Conservation (phyloP, 1,140 invertebrate genomes). For the Ceratoteleas bidentatus region DNA sequence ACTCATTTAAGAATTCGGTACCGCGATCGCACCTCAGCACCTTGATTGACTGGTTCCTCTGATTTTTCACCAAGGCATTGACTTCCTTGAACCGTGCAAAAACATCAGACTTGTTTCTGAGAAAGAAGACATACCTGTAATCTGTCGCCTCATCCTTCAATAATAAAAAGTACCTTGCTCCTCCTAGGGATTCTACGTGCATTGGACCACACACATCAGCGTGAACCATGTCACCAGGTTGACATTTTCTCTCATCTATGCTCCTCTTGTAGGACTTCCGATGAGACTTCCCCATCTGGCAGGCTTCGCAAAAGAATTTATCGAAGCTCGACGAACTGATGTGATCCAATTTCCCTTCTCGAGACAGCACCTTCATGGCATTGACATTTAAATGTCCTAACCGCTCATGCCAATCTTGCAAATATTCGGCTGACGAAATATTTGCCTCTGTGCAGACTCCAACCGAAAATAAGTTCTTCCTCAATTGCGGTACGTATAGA, state of each 20-base stretch:
- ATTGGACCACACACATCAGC: conserved; percentile 78
- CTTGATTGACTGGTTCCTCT: neutral
- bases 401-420: no score
- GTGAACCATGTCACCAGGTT: conserved; percentile 74
- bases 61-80: neutral
- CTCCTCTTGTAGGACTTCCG: no score
- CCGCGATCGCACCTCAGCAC: conserved; percentile 6
- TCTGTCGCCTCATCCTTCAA: conserved; percentile 78
- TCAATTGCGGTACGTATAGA: no score
- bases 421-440: no score
- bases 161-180: conserved; percentile 77
- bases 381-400: no score
- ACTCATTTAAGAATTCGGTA: conserved; percentile 7
- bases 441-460: no score
- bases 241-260: conserved; percentile 1
- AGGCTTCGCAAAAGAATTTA: no score
- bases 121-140: conserved; percentile 76
- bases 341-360: no score
- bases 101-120: conserved; percentile 75
- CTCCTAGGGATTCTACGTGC: conserved; percentile 70
- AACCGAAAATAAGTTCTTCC: no score
- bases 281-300: no score
- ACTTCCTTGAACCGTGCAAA: conserved; percentile 28
- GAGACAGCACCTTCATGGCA: no score
- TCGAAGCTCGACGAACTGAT: no score